Base-by-base conservation (phyloP, 2,888 invertebrate species). In the Clostera curtula region DNA sequence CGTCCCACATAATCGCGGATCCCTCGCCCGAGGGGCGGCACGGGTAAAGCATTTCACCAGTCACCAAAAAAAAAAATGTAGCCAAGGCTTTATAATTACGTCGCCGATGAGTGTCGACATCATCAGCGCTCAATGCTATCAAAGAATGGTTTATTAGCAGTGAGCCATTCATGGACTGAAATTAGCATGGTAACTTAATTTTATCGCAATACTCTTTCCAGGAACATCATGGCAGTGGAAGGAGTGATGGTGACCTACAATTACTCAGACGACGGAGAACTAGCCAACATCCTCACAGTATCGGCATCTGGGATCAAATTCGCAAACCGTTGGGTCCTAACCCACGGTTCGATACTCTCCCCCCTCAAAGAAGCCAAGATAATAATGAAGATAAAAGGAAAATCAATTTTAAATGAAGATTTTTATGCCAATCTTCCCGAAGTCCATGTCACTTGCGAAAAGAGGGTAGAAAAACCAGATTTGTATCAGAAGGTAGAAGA, bases 251-350 rank as follows among this genome's bases (percentile, higher is more conserved):
- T 86, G 1, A 77, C 84, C 0, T 80, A 85, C 56, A 75, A 77
- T 48, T 76, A 76, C 30, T 73, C 70, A 0, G 68, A 72, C 3
- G 67, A 69, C 36, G 71, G 65, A 0, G 79, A 82, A 31, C 65
- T 64, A n/a, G 70, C 80, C 0, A 82, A 80, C 39, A 83, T 83
- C 41, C 57, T 82, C 8, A 83, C 76, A 0, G 80, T 80, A 3
- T 75, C 86, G 1, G 75, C 83, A 1, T 86, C 86, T 2, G 86
- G 86, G 9, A 79, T 86, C 40, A 71, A 70, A 34, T 85, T 86
- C 56, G 72, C 75, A 24, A 58, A 74, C n/a, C 63, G 85, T 10
- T 85, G 85, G 85, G 76, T 86, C 14, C 59, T 87, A 3, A 83
- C 85, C 0, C 86, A 86, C 40, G 86, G 86, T 2, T 82, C 83